Evolutionary conservation across 2,888 invertebrate genomes (phyloP), one percentile per base, ranked within the genome.

Genomic region (Rhaphigaster nebulosa): DNA sequence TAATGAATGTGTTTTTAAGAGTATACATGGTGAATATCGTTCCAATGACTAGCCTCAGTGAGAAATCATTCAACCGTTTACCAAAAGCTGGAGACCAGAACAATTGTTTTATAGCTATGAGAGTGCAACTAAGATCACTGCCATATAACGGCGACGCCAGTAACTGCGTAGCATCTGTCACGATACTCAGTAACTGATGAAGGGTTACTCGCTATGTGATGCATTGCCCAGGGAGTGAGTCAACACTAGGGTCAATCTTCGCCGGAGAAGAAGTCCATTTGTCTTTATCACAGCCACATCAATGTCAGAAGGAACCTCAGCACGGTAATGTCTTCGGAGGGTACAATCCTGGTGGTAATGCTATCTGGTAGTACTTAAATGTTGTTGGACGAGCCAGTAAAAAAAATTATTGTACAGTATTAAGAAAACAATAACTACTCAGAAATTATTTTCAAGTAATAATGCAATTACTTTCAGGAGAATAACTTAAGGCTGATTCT

Each of bases 271-370:
- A n/a, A 38, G 70, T 38, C 18, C 34, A 76, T 76, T 76, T 38
- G 70, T 76, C 70, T 76, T 38, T 38, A 76, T 76, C 70, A 76
- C 38, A 76, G 70, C 70, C 34, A 23, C 70, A 76, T 76, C 70
- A 23, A 34, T 76, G 70, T 76, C 70, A 76, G 20, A 13, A 23
- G 34, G 34, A 29, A 12, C 38, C 70, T 38, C 70, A 76, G 38
- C 70, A 34, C 34, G 38, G 70, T 34, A 76, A 76, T 76, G 70
- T 38, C 70, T 76, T 38, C 18, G 34, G 20, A 8, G 1, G 38
- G 18, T 65, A 29, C 23, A 15, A 76, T 29, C 29, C 13, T 8
- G 2, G 20, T 38, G 23, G 70, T n/a, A 76, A 76, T 76, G 38
- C 65, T 34, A 76, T 76, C 34, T 76, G 38, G 6, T 38, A 38